Percentiles rank a stretch among this genome's conserved stretches.
These are phyloP conservation scores for Triplophysa yarkandensis DNA, from an alignment of 2,797 vertebrate genomes.

Conservation along the genomic window DNA sequence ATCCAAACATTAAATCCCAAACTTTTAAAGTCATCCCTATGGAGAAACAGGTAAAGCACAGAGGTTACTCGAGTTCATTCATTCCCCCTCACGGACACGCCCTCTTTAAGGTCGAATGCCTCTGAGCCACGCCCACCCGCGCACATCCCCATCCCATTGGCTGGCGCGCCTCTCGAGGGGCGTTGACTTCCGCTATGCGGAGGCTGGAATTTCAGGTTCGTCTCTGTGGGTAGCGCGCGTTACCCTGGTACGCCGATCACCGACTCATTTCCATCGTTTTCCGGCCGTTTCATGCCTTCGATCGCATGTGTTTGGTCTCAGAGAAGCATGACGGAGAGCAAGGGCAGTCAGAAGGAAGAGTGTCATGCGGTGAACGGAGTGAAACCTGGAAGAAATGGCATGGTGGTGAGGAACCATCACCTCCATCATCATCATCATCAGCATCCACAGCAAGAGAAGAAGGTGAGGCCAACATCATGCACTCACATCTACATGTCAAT, in stretches of 20 bases:
- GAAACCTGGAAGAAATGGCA: constrained; percentile 68
- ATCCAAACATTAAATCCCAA: neutral
- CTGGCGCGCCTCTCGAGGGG: constrained; percentile 53
- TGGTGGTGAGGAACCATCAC: constrained; percentile 59
- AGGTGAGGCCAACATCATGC: constrained; percentile 57
- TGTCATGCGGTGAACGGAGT: constrained; percentile 69
- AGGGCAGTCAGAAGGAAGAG: constrained; percentile 62
- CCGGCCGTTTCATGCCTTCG: constrained; percentile 64
- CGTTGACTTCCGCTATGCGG: constrained; percentile 69
- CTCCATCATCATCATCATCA: constrained; percentile 48
- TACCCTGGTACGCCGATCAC: constrained; percentile 58
- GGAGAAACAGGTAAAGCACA: constrained; percentile 22
- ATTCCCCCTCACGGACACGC: constrained; percentile 39
- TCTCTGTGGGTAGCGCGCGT: constrained; percentile 53
- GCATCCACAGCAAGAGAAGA: constrained; percentile 59
- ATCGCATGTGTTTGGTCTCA: constrained; percentile 45
- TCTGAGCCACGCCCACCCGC: neutral
- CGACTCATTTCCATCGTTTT: constrained; percentile 59
- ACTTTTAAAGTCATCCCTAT: neutral
- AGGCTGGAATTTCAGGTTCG: constrained; percentile 69
- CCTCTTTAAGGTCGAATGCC: constrained; percentile 17
- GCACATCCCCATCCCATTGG: constrained; percentile 44
- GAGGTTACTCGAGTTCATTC: constrained; percentile 55
- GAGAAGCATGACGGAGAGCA: constrained; percentile 71
- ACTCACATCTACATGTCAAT: neutral